A percentile compares a stretch with the other conserved stretches of the same genome.
Evolutionary conservation across 2,113 vertebrate genomes (phyloP).

Genomic region (Erythrolamprus reginae): DNA sequence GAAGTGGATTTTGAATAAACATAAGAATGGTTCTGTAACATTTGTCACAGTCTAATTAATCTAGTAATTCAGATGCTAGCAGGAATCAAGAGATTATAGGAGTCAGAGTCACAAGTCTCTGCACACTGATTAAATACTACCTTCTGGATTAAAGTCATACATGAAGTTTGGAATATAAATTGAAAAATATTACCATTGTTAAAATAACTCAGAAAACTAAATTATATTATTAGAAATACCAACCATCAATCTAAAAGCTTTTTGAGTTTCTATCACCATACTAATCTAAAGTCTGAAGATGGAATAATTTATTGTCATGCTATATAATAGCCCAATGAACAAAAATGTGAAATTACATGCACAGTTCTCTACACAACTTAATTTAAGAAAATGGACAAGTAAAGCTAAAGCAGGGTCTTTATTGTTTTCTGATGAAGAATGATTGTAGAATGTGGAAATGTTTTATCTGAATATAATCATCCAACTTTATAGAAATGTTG

Average conservation of each 20-base stretch:
- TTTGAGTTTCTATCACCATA: background rate
- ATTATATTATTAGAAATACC: constrained; percentile 5
- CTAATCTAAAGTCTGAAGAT: constrained; percentile 11
- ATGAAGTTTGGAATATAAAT: background rate
- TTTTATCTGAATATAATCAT: background rate
- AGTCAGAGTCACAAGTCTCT: background rate
- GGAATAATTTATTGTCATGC: background rate
- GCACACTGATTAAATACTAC: constrained; percentile 1
- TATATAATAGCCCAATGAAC: background rate
- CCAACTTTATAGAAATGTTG: background rate
- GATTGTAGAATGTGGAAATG: constrained; percentile 6
- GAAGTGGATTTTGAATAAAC: background rate
- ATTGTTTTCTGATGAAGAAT: background rate
- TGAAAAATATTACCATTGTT: background rate
- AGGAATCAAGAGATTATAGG: background rate
- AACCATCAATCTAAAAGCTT: constrained; percentile 3
- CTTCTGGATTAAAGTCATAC: background rate
- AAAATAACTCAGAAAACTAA: background rate
- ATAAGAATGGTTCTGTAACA: background rate
- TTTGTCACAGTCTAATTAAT: background rate
- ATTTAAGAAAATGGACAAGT: constrained; percentile 22
- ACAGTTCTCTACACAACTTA: background rate
- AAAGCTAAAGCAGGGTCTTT: background rate
- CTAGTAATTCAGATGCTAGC: background rate
- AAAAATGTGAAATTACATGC: background rate